Percentiles rank a stretch among this genome's conserved stretches.
Conservation (phyloP, 2,888 invertebrate species). For the Cremastinae sp. region DNA sequence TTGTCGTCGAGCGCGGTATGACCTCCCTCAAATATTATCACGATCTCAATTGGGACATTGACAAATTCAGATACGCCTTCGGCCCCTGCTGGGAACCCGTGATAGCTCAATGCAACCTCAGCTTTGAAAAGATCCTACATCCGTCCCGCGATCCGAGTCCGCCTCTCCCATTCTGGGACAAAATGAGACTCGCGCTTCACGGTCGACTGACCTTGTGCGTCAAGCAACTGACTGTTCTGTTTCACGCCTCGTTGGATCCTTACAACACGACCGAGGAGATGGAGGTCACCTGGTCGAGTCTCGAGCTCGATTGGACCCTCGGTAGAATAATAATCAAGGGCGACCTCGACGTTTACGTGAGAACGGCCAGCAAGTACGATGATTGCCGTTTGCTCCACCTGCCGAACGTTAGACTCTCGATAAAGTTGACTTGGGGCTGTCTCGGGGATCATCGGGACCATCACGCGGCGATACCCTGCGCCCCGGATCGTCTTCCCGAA, state of each 20-base stretch:
- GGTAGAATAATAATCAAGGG: conserved; percentile 95
- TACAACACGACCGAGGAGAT: conserved; percentile 99
- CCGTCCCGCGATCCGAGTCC: conserved; percentile 96
- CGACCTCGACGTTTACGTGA: conserved; percentile 95
- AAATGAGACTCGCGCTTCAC: conserved; percentile 94
- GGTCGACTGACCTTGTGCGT: conserved; percentile 95
- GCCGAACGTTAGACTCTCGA: conserved; percentile 91
- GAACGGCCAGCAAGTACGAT: conserved; percentile 99
- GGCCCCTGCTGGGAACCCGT: conserved; percentile 99
- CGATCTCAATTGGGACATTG: conserved; percentile 96
- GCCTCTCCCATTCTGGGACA: conserved; percentile 98
- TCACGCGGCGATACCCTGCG: conserved; percentile 96
- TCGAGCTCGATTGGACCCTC: conserved; percentile 98
- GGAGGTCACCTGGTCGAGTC: conserved; percentile 97
- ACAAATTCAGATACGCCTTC: conserved; percentile 94
- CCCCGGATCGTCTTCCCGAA: conserved; percentile 97
- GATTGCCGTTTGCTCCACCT: conserved; percentile 96
- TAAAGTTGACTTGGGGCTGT: conserved; percentile 95
- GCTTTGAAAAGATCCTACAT: conserved; percentile 92
- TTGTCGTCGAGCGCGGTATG: conserved; percentile 94
- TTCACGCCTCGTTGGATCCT: conserved; percentile 98
- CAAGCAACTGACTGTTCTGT: conserved; percentile 92
- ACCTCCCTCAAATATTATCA: conserved; percentile 98
- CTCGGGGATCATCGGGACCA: conserved; percentile 97
- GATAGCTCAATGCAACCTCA: conserved; percentile 92